Base-by-base conservation (phyloP, 1,140 invertebrate genomes). In the Ceratina japonica region DNA sequence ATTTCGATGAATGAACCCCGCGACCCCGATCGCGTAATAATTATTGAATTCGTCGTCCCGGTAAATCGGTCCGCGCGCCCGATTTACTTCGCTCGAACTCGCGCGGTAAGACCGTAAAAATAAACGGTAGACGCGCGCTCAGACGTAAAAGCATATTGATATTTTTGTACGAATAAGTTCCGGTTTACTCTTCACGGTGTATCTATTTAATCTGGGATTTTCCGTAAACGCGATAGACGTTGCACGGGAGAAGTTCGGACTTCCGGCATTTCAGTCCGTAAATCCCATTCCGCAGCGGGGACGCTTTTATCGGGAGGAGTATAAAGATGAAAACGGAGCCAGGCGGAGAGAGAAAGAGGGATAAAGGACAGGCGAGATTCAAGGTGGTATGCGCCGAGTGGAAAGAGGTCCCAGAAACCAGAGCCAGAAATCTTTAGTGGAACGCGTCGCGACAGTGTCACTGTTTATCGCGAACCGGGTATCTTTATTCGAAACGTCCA, bases 401-500 rank as follows among this genome's bases (percentile, higher is more conserved):
- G 37, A 44, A 59, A 59, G 37, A 58, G 63, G 16, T 59, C 22
- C 37, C 37, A 44, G 54, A 59, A 49, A 49, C 31, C 64, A 49
- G 54, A 59, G 54, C 63, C 37, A 75, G 74, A 75, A 68, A 75
- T 75, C 63, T 68, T 68, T 68, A 68, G 54, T 27, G 49, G 49
- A 68, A 68, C 22, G 10, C 63, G 74, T 51, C 64, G 63, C 63
- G 63, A 75, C 63, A 54, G 64, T 68, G 63, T 54, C 63, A 31
- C 52, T 75, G 74, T 75, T 75, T 68, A 75, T 75, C 63, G 74
- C 63, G 10, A 12, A 18, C 37, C 22, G 63, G 64, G 68, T 64
- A 75, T 75, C 54, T 75, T 75, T 75, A 75, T 75, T 75, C n/a
- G 63, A 68, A 58, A 58, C 52, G 37, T 75, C 54, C 54, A 68